These are phyloP conservation scores for Drosophila ogumai DNA, from an alignment of 1,140 invertebrate genomes.

Conservation along the genomic window DNA sequence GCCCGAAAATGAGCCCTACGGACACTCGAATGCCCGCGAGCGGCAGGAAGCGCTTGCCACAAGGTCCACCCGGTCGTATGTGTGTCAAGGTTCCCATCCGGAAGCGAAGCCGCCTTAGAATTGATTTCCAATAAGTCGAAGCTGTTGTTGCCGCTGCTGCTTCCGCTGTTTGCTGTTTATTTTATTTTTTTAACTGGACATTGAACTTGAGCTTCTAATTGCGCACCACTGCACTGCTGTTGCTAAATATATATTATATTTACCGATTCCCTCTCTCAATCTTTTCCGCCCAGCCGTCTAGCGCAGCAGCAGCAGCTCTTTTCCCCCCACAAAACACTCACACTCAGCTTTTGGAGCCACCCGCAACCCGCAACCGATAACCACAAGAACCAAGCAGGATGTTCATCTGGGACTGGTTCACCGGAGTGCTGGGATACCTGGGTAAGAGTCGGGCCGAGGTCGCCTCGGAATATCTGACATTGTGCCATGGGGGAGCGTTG, in stretches of 20 bases:
- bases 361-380: constrained; percentile 62
- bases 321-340: constrained; percentile 64
- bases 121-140: constrained; percentile 50
- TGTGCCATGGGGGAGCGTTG: constrained; percentile 52
- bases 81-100: constrained; percentile 68
- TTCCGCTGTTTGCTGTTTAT: constrained; percentile 4
- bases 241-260: constrained; percentile 8
- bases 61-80: constrained; percentile 31
- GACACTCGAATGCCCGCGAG: constrained; percentile 9
- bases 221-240: constrained; percentile 32
- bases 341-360: constrained; percentile 53
- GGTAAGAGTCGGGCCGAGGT: constrained; percentile 87
- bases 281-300: constrained; percentile 45
- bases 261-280: constrained; percentile 2
- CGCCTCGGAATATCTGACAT: constrained; percentile 53
- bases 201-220: constrained; percentile 63
- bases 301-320: constrained; percentile 69
- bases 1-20: constrained; percentile 34
- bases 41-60: constrained; percentile 12
- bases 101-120: constrained; percentile 23
- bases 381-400: constrained; percentile 87
- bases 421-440: constrained; percentile 97
- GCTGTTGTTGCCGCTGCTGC: constrained; percentile 3
- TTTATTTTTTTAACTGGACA: constrained; percentile 49
- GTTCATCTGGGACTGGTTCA: constrained; percentile 99